A percentile compares a stretch with the other conserved stretches of the same genome.
Conservation (phyloP, 2,888 invertebrate species). For the Drosophila formosana region DNA sequence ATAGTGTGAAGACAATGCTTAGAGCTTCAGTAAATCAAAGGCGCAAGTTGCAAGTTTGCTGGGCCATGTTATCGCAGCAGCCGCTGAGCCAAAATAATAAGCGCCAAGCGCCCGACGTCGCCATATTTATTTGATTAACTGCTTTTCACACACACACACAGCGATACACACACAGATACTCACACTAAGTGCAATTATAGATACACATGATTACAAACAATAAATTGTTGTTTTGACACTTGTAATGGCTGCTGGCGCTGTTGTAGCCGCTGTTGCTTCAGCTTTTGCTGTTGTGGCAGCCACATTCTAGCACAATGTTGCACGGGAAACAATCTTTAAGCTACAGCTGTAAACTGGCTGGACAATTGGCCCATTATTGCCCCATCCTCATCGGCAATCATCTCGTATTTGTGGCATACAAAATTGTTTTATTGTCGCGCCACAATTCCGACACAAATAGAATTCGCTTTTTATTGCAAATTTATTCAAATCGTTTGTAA, state of each 20-base stretch:
- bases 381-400: not conserved
- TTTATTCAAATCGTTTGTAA: constrained; percentile 79
- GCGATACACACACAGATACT: constrained; percentile 36
- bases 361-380: constrained; percentile 69
- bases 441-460: constrained; percentile 58
- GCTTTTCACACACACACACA: constrained; percentile 45
- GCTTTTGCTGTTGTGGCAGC: constrained; percentile 28
- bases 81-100: constrained; percentile 75
- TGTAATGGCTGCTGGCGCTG: constrained; percentile 69
- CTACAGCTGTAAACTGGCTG: constrained; percentile 57
- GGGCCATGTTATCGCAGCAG: constrained; percentile 76
- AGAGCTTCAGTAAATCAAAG: constrained; percentile 71
- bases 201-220: constrained; percentile 80
- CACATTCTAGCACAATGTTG: constrained; percentile 72
- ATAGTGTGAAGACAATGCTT: constrained; percentile 58
- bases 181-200: constrained; percentile 62
- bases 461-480: constrained; percentile 79
- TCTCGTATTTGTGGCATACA: constrained; percentile 55
- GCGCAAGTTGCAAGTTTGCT: constrained; percentile 57
- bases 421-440: constrained; percentile 80
- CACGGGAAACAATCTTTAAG: constrained; percentile 70
- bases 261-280: constrained; percentile 35
- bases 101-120: constrained; percentile 67
- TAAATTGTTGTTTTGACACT: constrained; percentile 82
- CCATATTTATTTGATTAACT: constrained; percentile 83